Base-by-base conservation (phyloP, 1,140 invertebrate species). In the Dysdera silvatica region DNA sequence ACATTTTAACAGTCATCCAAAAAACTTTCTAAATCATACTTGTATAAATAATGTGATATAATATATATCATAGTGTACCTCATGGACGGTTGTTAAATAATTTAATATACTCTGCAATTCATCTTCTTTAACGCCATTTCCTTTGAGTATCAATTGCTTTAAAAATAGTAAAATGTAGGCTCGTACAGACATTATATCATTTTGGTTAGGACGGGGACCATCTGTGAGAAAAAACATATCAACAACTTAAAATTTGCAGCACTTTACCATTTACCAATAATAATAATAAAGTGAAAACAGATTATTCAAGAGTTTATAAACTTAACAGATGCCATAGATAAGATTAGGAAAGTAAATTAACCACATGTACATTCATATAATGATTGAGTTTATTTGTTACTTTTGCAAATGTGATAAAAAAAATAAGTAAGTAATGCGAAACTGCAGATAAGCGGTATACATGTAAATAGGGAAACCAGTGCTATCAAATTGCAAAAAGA, bases 71-170 rank as follows among this genome's bases (percentile, higher is more conserved):
- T 33, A 37, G 20, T 59, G 72, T 78, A 92, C 89, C 83, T 96
- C 93, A 76, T 96, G 88, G 78, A 97, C 90, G 51, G 93, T 98
- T 32, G 93, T 94, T 58, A 99, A 80, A 76, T 96, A 99, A 79
- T 99, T 99, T 7, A 99, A 82, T 73, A 99, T 91, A 63, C 92
- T 94, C 77, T 99, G 95, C 24, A 99, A 81, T 77, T 99, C 96
- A 76, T 99, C 96, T 71, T 98, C 95, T 75, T 98, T 94, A 29
- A 96, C 89, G 12, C 95, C 95, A 73, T 91, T 91, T 33, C 93
- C 93, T 72, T 96, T 93, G 84, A 97, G 87, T 64, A 98, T 95
- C 18, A 98, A 78, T 77, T 98, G 92, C 76, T 97, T 96, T 47
- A 98, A 80, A 79, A 97, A 98, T 65, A 95, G 81, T 64, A 98